Base-by-base conservation (phyloP, 2,113 vertebrate genomes). In the Mormyrus lacerda region DNA sequence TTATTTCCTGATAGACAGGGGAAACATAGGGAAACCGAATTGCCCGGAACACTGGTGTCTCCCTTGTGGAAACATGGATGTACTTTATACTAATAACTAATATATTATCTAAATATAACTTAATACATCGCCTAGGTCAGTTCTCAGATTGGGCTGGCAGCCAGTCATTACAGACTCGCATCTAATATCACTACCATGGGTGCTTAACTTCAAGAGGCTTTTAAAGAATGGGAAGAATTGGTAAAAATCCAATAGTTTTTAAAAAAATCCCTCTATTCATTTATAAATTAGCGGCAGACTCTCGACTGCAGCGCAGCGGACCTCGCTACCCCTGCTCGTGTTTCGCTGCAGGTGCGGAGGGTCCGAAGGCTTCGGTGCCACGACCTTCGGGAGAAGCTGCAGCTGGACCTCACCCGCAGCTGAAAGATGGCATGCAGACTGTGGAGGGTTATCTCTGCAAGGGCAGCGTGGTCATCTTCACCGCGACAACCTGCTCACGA, bases 391-490 rank as follows among this genome's bases (percentile, higher is more conserved):
- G 11, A 31, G n/a, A 61, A 39, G 50, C 53, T 24, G 53, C 8
- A 1, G 65, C 35, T 19, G 45, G 42, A 21, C 45, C 35, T 58
- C 39, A 44, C 0, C 51, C 79, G 9, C 13, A n/a, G 27, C 19
- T n/a, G 82, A 85, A 47, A 24, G 53, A n/a, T 47, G 89, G 82
- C 39, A 69, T 2, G 27, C 48, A n/a, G 35, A 35, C 6, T 24
- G 87, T 87, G 1, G 61, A 42, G 85, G 89, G 85, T 47, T 89
- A 44, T 1, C 58, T 90, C 11, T 79, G 92, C 55, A 45, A 88
- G 58, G 89, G 88, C 45, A 53, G 55, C 27, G 90, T 92, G 44
- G 90, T 92, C 35, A 84, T 92, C 91, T 89, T 92, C 90, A 89
- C 89, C 31, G 90, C 88, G 61, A 88, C 92, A 24, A 88, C 88